phyloP scores from a whole-genome alignment of 2,113 vertebrate genomes.

The Mus pahari region DNA sequence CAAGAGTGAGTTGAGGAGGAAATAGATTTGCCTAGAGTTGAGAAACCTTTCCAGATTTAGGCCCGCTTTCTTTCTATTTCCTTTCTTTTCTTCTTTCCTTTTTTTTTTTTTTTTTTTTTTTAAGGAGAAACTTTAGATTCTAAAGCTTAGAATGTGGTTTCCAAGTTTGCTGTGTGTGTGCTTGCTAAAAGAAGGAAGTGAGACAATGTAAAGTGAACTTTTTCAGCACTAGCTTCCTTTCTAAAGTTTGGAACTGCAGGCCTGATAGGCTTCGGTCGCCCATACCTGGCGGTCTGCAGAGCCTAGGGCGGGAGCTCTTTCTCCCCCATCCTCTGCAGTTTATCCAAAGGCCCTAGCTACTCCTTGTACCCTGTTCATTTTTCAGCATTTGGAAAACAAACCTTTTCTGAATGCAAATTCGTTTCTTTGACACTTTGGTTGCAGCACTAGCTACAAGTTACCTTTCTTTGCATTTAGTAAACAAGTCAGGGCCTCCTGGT shows the following conservation, averaged over 20 bases:
- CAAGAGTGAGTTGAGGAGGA: not conserved
- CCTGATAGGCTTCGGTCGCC: not conserved
- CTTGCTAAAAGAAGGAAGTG: not conserved
- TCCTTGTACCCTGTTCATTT: not conserved
- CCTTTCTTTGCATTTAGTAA: constrained; percentile 38
- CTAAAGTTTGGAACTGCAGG: not conserved
- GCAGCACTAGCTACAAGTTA: constrained; percentile 5
- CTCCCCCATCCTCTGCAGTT: not conserved
- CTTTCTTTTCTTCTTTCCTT: not conserved
- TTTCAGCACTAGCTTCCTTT: not conserved
- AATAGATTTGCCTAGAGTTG: not conserved
- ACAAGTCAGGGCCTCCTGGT: constrained; percentile 10
- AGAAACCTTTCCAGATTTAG: not conserved
- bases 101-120: not conserved
- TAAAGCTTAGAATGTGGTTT: not conserved
- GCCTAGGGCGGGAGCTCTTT: not conserved
- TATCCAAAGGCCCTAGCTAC: not conserved
- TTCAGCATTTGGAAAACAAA: constrained; percentile 19
- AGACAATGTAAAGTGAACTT: not conserved
- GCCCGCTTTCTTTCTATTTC: not conserved
- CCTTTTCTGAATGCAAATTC: constrained; percentile 38
- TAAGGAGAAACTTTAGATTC: not conserved
- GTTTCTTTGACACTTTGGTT: constrained; percentile 33
- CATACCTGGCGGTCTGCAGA: not conserved
- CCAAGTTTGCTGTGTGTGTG: not conserved